phyloP scores from a whole-genome alignment of 2,113 vertebrate species.

The Acinonyx jubatus region DNA sequence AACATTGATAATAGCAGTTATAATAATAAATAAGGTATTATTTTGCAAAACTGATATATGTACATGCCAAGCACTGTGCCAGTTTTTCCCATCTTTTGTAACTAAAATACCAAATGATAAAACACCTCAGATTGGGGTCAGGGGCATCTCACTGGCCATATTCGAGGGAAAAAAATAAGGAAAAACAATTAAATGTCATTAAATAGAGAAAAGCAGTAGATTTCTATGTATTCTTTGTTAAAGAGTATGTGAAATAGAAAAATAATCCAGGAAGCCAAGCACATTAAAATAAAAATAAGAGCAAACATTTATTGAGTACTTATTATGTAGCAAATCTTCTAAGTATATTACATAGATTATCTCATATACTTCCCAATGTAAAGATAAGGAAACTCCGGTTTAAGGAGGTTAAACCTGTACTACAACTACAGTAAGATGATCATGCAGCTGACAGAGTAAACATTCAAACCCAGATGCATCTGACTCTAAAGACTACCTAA shows the following conservation, averaged over 20 bases:
- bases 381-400: not conserved
- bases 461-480: not conserved
- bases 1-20: not conserved
- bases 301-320: not conserved
- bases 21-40: not conserved
- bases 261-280: not conserved
- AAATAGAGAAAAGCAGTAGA: not conserved
- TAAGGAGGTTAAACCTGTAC: not conserved
- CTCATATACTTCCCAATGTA: not conserved
- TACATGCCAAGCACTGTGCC: not conserved
- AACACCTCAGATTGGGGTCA: not conserved
- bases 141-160: not conserved
- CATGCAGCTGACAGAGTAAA: not conserved
- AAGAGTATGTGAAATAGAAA: slow-evolving; percentile 8
- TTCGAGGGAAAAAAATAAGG: not conserved
- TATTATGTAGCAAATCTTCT: not conserved
- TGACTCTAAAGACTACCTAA: not conserved
- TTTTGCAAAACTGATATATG: not conserved
- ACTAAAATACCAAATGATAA: not conserved
- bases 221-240: not conserved
- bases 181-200: not conserved
- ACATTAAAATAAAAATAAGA: slow-evolving; percentile 11
- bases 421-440: not conserved
- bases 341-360: not conserved
- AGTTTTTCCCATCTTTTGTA: not conserved